Conservation (phyloP, 2,797 vertebrate genomes). For the Anolis apletophallus region DNA sequence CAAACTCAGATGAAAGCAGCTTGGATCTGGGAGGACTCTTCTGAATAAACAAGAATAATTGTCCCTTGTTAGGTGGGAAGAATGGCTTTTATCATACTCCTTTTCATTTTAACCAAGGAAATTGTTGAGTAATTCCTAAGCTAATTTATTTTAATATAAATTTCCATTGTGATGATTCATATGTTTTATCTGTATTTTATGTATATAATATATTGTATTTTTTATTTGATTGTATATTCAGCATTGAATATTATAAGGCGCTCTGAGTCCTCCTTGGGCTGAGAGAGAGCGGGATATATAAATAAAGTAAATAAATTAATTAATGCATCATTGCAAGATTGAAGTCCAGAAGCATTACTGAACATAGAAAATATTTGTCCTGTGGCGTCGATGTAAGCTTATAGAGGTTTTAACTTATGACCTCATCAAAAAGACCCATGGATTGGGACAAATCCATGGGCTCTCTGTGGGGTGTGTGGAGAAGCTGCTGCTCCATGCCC, state of each 20-base stretch:
- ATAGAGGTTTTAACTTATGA: not conserved
- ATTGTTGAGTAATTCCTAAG: not conserved
- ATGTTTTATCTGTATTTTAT: no score
- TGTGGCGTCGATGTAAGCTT: not conserved
- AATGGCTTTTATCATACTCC: not conserved
- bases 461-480: no score
- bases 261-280: no score
- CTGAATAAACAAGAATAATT: not conserved
- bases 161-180: not conserved
- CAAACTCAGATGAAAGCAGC: slow-evolving; percentile 67
- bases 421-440: no score
- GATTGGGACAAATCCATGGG: no score
- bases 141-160: not conserved
- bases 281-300: no score
- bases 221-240: no score
- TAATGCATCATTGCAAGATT: no score
- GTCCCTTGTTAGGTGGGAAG: not conserved
- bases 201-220: no score
- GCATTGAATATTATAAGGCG: no score
- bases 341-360: not conserved
- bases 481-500: no score
- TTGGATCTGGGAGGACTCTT: slow-evolving; percentile 31
- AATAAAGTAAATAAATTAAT: no score
- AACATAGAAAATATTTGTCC: not conserved
- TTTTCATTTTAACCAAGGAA: not conserved